Evolutionary conservation across 2,888 invertebrate genomes (phyloP).

Genomic region (Stenotaenia linearis): DNA sequence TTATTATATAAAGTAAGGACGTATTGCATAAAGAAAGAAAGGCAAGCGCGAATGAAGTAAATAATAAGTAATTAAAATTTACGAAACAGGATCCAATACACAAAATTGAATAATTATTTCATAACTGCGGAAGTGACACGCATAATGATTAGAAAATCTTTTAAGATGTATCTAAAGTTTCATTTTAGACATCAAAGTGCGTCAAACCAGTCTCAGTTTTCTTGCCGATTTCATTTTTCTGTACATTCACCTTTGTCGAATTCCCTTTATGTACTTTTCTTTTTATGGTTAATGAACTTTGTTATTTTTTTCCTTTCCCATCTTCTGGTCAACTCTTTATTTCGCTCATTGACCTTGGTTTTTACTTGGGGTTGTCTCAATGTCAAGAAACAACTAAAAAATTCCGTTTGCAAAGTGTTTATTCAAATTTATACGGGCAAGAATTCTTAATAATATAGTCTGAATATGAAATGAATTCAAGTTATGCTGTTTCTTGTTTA

Average conservation of each 20-base stretch:
- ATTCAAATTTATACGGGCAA: neutral
- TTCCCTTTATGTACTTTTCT: neutral
- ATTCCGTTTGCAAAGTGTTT: neutral
- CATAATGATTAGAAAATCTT: neutral
- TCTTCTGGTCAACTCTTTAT: neutral
- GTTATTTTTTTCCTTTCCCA: neutral
- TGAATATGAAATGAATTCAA: neutral
- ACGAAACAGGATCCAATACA: neutral
- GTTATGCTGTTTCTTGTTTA: neutral
- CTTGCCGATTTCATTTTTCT: neutral
- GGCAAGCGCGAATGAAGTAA: neutral
- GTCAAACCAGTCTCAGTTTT: neutral
- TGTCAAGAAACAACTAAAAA: neutral
- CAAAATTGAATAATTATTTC: neutral
- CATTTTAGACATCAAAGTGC: too few species aligned
- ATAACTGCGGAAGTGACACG: neutral
- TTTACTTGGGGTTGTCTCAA: neutral
- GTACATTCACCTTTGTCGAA: neutral
- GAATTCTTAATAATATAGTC: neutral
- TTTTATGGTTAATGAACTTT: neutral
- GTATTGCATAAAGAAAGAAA: too few species aligned
- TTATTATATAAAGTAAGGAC: too few species aligned
- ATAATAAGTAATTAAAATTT: neutral
- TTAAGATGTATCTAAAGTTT: neutral
- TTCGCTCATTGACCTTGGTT: neutral